Percentiles rank a stretch among this genome's conserved stretches.
These are phyloP conservation scores for Sterrhoptilus dennistouni DNA, from an alignment of 2,113 vertebrate species.

Conservation along the genomic window DNA sequence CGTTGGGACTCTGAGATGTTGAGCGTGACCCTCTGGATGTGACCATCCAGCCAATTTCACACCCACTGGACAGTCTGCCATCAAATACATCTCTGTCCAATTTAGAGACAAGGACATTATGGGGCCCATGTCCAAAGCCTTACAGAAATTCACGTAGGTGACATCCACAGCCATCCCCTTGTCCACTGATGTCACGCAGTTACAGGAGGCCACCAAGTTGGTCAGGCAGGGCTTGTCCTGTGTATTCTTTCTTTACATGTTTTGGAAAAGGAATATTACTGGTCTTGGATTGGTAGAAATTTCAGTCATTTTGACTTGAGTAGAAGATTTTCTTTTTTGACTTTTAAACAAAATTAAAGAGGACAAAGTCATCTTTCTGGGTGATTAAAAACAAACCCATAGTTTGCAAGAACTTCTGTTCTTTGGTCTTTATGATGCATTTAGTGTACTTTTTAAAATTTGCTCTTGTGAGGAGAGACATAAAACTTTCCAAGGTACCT, in stretches of 20 bases:
- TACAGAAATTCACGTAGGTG: fast-evolving
- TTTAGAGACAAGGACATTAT: neutral
- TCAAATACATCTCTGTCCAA: neutral
- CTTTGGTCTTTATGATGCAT: neutral
- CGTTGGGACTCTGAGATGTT: neutral
- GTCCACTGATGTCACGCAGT: too few relatives aligned
- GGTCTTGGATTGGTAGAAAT: neutral
- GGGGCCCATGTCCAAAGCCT: neutral
- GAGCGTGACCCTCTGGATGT: neutral
- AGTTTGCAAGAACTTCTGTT: neutral
- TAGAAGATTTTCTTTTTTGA: neutral
- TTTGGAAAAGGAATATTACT: neutral
- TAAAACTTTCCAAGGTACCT: neutral
- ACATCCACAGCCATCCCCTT: neutral
- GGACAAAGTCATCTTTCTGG: neutral
- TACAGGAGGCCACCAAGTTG: neutral
- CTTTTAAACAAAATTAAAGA: neutral
- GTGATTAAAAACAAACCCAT: neutral
- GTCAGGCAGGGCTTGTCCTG: neutral
- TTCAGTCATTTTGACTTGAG: neutral
- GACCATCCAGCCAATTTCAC: neutral
- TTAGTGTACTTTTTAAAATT: neutral
- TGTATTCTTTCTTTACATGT: neutral
- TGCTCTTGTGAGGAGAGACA: neutral
- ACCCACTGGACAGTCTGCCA: neutral